Conservation (phyloP, 1,140 invertebrate species). For the Drosophila setifemur region DNA sequence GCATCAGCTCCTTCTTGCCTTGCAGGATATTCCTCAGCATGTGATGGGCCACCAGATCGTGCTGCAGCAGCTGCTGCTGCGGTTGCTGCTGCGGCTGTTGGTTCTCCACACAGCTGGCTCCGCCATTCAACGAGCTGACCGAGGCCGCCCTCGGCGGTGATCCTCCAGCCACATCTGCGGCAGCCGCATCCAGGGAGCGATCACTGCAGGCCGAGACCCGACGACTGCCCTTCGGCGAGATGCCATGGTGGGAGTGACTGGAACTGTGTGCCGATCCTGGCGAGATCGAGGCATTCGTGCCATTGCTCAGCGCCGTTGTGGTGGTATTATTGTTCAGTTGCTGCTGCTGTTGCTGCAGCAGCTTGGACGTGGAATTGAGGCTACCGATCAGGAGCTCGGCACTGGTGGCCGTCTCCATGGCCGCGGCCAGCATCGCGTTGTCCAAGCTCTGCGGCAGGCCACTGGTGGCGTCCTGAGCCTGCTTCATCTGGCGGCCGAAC, state of each 20-base stretch:
- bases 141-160: constrained; percentile 66
- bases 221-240: constrained; percentile 52
- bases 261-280: constrained; percentile 56
- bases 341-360: constrained; percentile 54
- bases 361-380: constrained; percentile 57
- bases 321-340: constrained; percentile 46
- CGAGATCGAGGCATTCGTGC: constrained; percentile 58
- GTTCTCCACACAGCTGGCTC: constrained; percentile 65
- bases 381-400: constrained; percentile 71
- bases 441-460: constrained; percentile 82
- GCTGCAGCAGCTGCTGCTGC: constrained; percentile 82
- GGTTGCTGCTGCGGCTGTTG: constrained; percentile 35
- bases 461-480: constrained; percentile 87
- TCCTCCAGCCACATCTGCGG: constrained; percentile 47
- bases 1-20: constrained; percentile 89
- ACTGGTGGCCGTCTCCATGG: constrained; percentile 81
- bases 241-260: constrained; percentile 29
- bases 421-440: constrained; percentile 78
- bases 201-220: constrained; percentile 75
- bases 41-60: constrained; percentile 89
- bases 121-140: constrained; percentile 67
- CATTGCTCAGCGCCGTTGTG: constrained; percentile 64
- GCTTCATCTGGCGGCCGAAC: constrained; percentile 89
- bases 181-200: constrained; percentile 63
- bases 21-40: constrained; percentile 93